Percentiles rank a stretch among this genome's conserved stretches.
Conservation (phyloP, 2,888 invertebrate genomes). For the Clanis bilineata region DNA sequence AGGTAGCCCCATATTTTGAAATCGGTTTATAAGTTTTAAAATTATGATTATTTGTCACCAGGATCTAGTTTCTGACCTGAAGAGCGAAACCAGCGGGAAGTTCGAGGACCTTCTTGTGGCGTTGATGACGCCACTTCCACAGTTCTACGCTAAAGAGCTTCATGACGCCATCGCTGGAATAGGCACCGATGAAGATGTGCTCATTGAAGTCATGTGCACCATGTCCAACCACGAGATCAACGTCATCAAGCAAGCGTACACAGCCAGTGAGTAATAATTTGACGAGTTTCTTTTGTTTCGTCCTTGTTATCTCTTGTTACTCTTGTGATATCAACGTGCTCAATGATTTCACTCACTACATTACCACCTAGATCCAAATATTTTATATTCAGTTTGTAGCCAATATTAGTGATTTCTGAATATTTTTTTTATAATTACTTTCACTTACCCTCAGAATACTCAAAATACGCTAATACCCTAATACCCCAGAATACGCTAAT, state of each 20-base stretch:
- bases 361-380: too few species aligned
- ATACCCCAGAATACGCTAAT: too few species aligned
- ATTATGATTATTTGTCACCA: too few species aligned
- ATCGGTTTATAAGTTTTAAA: too few species aligned
- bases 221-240: conserved; percentile 92
- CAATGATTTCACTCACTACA: too few species aligned
- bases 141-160: conserved; percentile 92
- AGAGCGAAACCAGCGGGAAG: conserved; percentile 93
- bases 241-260: conserved; percentile 89
- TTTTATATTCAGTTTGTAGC: too few species aligned
- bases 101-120: conserved; percentile 93
- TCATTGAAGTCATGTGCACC: conserved; percentile 95
- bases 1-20: too few species aligned
- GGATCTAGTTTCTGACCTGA: conserved; percentile 91
- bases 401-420: too few species aligned
- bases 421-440: too few species aligned
- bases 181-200: conserved; percentile 92
- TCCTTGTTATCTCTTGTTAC: background rate
- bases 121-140: conserved; percentile 91
- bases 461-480: too few species aligned
- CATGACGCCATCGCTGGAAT: conserved; percentile 92
- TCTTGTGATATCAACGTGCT: too few species aligned
- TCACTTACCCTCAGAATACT: too few species aligned
- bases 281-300: background rate
- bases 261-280: conserved; percentile 83